phyloP scores from a whole-genome alignment of 2,888 invertebrate species.

The Beris morrisii region DNA sequence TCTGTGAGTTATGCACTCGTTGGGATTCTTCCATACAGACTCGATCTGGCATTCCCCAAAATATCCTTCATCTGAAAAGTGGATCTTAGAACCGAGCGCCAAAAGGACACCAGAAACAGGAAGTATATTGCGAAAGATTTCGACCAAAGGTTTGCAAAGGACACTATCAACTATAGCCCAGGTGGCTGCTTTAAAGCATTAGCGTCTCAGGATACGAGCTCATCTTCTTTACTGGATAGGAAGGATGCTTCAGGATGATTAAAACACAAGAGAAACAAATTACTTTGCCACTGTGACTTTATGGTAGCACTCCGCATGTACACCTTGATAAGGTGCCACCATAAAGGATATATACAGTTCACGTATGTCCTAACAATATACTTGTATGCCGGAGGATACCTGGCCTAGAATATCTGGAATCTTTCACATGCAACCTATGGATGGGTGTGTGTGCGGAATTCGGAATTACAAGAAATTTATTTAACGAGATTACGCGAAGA shows the following conservation, averaged over 20 bases:
- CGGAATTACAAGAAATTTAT: conserved; percentile 38
- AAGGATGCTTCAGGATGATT: conserved; percentile 30
- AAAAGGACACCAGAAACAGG: too few species aligned
- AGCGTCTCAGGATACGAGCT: too few species aligned
- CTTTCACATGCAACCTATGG: conserved; percentile 17
- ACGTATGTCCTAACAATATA: conserved; percentile 8
- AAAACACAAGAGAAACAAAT: conserved; percentile 37
- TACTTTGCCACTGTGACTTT: conserved; percentile 29
- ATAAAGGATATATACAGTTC: conserved; percentile 18
- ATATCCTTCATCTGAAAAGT: too few species aligned
- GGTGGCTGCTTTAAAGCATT: too few species aligned
- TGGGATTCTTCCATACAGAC: too few species aligned
- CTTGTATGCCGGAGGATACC: neutral
- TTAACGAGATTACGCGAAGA: conserved; percentile 35
- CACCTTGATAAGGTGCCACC: conserved; percentile 23
- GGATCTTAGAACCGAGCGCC: too few species aligned
- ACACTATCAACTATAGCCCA: too few species aligned
- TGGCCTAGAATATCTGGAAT: neutral
- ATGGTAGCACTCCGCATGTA: conserved; percentile 21
- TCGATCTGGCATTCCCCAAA: too few species aligned
- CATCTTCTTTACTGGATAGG: too few species aligned
- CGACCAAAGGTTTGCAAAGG: too few species aligned
- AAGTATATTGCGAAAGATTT: too few species aligned
- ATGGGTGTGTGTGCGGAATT: conserved; percentile 26
- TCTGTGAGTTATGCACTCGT: too few species aligned